Conservation (phyloP, 2,888 invertebrate genomes). For the Cephalotes varians region DNA sequence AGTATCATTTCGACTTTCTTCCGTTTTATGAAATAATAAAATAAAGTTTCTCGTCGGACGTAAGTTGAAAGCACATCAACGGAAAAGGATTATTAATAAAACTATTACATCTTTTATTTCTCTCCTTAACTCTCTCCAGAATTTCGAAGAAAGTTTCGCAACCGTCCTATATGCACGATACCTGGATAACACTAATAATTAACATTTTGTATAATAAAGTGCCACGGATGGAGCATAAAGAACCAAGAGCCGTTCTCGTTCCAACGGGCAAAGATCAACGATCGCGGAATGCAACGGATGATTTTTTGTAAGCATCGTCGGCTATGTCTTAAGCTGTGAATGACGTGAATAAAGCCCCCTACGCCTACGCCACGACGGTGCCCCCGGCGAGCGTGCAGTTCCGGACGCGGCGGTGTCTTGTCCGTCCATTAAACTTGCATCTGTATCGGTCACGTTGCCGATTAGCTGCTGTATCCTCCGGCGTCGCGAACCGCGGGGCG, state of each 20-base stretch:
- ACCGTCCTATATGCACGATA: background rate
- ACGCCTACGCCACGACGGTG: constrained; percentile 39
- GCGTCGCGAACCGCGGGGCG: constrained; percentile 1
- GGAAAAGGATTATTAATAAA: background rate
- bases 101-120: background rate
- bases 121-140: background rate
- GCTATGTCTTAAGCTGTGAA: constrained; percentile 49
- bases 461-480: constrained; percentile 2
- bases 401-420: constrained; percentile 45
- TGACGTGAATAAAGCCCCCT: constrained; percentile 52
- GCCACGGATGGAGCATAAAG: background rate
- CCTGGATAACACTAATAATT: background rate
- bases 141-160: background rate
- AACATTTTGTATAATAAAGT: constrained; percentile 12
- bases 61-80: background rate
- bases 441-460: constrained; percentile 72
- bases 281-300: constrained; percentile 40
- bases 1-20: background rate
- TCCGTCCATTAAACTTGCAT: constrained; percentile 65
- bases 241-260: constrained; percentile 23
- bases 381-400: constrained; percentile 37
- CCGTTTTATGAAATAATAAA: background rate
- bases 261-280: constrained; percentile 57
- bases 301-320: constrained; percentile 18
- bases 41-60: background rate